Evolutionary conservation across 2,888 invertebrate species (phyloP).

Genomic region (Platypus cylindrus): DNA sequence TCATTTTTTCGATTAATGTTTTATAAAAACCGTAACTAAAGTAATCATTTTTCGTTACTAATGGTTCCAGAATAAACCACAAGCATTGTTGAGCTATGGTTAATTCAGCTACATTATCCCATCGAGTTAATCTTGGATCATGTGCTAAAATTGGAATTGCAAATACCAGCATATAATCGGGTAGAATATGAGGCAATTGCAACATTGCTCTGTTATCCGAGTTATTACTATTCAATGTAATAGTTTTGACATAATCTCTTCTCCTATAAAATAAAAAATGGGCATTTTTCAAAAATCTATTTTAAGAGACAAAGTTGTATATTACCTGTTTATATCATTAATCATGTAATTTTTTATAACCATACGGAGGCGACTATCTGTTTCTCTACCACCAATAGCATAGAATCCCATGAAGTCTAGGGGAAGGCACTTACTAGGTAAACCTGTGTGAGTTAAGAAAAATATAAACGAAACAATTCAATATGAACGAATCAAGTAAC

Average conservation of each 20-base stretch:
- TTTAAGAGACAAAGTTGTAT: neutral
- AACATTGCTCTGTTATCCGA: conserved; percentile 57
- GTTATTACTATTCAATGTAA: conserved; percentile 54
- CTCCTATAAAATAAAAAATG: conserved; percentile 30
- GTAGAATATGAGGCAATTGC: conserved; percentile 78
- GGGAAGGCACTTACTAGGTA: conserved; percentile 83
- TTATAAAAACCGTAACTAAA: conserved; percentile 94
- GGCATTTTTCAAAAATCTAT: neutral
- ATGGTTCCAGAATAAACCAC: conserved; percentile 89
- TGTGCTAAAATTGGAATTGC: conserved; percentile 94
- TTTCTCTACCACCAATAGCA: conserved; percentile 79
- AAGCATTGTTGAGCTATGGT: conserved; percentile 73
- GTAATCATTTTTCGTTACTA: conserved; percentile 85
- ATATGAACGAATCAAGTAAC: conserved; percentile 25
- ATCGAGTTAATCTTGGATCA: conserved; percentile 66
- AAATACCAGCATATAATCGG: conserved; percentile 95
- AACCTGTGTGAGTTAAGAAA: conserved; percentile 42
- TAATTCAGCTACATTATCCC: conserved; percentile 41
- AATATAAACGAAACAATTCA: conserved; percentile 4
- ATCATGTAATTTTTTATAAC: conserved; percentile 69
- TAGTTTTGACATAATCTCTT: conserved; percentile 80
- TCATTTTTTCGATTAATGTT: conserved; percentile 86
- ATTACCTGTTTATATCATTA: conserved; percentile 71
- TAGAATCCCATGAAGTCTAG: conserved; percentile 79
- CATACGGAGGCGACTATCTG: conserved; percentile 60